A percentile compares a stretch with the other conserved stretches of the same genome.
Evolutionary conservation across 1,140 invertebrate genomes (phyloP).

Genomic region (Drosophila littoralis): DNA sequence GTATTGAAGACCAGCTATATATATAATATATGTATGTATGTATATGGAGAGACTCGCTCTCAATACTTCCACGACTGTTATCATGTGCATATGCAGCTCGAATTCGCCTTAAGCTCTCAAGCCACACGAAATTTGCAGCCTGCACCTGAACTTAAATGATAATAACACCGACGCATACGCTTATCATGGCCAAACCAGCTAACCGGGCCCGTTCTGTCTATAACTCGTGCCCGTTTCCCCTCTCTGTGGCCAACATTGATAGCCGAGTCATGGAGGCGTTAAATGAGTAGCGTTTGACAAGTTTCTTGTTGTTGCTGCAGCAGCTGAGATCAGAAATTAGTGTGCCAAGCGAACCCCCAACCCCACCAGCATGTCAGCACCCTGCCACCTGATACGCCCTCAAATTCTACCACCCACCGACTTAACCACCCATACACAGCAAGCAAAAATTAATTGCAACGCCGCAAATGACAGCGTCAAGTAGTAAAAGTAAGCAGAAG

Average conservation of each 20-base stretch:
- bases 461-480: constrained; percentile 81
- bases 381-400: constrained; percentile 19
- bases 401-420: constrained; percentile 4
- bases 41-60: too few species aligned
- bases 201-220: constrained; percentile 4
- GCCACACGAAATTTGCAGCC: constrained; percentile 10
- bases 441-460: constrained; percentile 81
- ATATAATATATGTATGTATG: too few species aligned
- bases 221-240: background rate
- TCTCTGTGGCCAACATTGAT: constrained; percentile 6
- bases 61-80: too few species aligned
- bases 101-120: constrained; percentile 1
- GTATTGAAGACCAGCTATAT: too few species aligned
- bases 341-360: constrained; percentile 47
- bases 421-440: constrained; percentile 23
- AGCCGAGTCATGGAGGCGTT: constrained; percentile 67
- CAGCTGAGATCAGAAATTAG: constrained; percentile 74
- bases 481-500: constrained; percentile 79
- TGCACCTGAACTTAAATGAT: constrained; percentile 40
- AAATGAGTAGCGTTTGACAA: constrained; percentile 76
- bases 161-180: constrained; percentile 42
- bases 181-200: constrained; percentile 44
- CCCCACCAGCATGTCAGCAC: constrained; percentile 33
- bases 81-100: background rate
- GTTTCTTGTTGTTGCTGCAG: constrained; percentile 22